Percentiles rank a stretch among this genome's conserved stretches.
These are phyloP conservation scores for Bicyclus anynana DNA, from an alignment of 1,140 invertebrate genomes.

Conservation along the genomic window DNA sequence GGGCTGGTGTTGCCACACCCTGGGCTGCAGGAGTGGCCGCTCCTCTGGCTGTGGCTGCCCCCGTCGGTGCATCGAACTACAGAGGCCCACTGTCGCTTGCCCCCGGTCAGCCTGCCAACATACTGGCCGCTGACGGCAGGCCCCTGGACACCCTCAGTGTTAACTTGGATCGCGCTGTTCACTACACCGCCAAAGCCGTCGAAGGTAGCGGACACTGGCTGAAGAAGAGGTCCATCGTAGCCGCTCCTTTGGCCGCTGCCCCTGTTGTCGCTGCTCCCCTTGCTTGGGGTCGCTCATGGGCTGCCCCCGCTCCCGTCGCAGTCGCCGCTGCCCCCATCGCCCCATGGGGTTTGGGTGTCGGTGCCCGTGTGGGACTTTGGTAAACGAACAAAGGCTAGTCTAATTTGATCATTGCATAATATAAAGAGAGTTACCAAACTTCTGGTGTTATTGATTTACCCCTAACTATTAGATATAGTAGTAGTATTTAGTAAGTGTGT, in stretches of 20 bases:
- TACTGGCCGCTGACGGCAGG: conserved; percentile 63
- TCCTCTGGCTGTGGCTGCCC: conserved; percentile 11
- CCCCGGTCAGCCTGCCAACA: conserved; percentile 63
- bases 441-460: background rate
- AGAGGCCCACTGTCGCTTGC: conserved; percentile 54
- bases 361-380: background rate
- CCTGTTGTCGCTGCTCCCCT: background rate
- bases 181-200: conserved; percentile 51
- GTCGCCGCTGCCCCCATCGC: conserved; percentile 20
- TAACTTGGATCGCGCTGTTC: conserved; percentile 68
- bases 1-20: conserved; percentile 5
- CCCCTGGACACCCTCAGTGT: conserved; percentile 69
- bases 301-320: background rate
- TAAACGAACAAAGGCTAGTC: background rate
- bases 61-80: conserved; percentile 50
- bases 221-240: background rate
- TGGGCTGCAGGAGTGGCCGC: conserved; percentile 14
- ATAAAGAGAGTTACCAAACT: background rate
- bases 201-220: background rate
- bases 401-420: background rate
- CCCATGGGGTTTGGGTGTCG: conserved; percentile 1
- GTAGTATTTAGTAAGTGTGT: no score
- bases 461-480: no score
- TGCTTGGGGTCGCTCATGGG: background rate
- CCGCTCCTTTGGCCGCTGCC: background rate